These are phyloP conservation scores for Apoderus coryli DNA, from an alignment of 2,888 invertebrate species.

Conservation along the genomic window DNA sequence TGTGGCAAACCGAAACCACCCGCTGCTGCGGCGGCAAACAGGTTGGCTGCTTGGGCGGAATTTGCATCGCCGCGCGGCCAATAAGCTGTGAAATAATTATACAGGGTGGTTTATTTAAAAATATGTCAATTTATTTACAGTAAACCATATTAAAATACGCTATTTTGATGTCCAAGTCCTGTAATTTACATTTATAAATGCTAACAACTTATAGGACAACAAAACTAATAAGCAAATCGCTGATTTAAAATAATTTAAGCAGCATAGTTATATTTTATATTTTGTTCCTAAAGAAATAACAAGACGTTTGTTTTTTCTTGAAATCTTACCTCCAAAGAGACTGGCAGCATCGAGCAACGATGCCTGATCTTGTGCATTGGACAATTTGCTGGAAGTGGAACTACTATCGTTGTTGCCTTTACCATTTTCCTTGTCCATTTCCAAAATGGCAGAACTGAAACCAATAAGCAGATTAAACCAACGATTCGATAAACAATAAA, in stretches of 20 bases:
- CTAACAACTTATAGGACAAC: too few species aligned
- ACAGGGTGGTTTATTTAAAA: too few species aligned
- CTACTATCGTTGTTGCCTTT: conserved; percentile 42
- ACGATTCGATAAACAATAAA: not conserved
- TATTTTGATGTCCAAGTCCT: too few species aligned
- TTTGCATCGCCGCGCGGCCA: conserved; percentile 55
- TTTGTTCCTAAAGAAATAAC: too few species aligned
- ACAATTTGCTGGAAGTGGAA: conserved; percentile 37
- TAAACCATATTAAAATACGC: too few species aligned
- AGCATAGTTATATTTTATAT: too few species aligned
- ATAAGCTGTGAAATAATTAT: conserved; percentile 50
- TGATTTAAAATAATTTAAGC: too few species aligned
- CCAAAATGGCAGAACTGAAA: conserved; percentile 26
- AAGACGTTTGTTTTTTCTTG: too few species aligned
- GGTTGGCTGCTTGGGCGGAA: conserved; percentile 35
- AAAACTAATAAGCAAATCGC: too few species aligned
- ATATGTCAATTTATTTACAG: too few species aligned
- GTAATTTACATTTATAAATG: too few species aligned
- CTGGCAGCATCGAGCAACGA: conserved; percentile 65
- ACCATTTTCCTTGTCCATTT: conserved; percentile 76
- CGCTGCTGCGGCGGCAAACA: conserved; percentile 34
- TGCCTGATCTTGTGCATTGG: conserved; percentile 40
- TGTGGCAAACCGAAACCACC: conserved; percentile 32
- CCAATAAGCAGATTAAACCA: too few species aligned
- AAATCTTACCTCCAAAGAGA: conserved; percentile 33